Percentiles rank a stretch among this genome's conserved stretches.
Evolutionary conservation across 1,140 invertebrate species (phyloP).

Genomic region (Diorhabda carinulata): DNA sequence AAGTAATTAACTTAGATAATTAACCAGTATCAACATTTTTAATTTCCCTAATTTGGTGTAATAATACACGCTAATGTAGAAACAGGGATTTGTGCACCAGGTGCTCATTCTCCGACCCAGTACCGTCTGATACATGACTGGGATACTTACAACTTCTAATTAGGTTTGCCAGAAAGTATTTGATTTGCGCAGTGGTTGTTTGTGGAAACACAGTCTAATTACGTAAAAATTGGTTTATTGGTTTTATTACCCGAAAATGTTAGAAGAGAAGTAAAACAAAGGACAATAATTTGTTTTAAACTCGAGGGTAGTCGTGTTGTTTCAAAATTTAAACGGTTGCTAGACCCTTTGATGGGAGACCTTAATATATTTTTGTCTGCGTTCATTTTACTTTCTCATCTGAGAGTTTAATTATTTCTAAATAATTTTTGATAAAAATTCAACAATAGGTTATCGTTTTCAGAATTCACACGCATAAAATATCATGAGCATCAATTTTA

Average conservation of each 20-base stretch:
- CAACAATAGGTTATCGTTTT: too few relatives aligned
- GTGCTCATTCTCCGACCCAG: constrained; percentile 13
- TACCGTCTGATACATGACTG: constrained; percentile 14
- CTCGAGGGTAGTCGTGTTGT: neutral
- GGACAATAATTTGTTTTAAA: neutral
- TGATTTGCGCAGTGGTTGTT: constrained; percentile 6
- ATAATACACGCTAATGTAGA: constrained; percentile 1
- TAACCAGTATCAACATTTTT: too few relatives aligned
- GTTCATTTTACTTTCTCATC: too few relatives aligned
- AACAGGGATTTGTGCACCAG: constrained; percentile 11
- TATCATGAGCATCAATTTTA: too few relatives aligned
- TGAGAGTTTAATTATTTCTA: too few relatives aligned
- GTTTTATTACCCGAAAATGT: neutral
- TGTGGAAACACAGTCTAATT: neutral
- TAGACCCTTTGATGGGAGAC: neutral
- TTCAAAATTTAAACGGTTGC: neutral
- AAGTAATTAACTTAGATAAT: too few relatives aligned
- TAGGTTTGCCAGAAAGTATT: constrained; percentile 17
- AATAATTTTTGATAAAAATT: too few relatives aligned
- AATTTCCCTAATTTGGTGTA: neutral
- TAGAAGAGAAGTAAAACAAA: neutral
- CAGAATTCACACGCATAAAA: too few relatives aligned
- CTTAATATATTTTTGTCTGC: too few relatives aligned
- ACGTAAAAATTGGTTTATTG: neutral
- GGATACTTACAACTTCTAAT: constrained; percentile 16